These are phyloP conservation scores for Acanthisitta chloris DNA, from an alignment of 2,113 vertebrate genomes.

Conservation along the genomic window DNA sequence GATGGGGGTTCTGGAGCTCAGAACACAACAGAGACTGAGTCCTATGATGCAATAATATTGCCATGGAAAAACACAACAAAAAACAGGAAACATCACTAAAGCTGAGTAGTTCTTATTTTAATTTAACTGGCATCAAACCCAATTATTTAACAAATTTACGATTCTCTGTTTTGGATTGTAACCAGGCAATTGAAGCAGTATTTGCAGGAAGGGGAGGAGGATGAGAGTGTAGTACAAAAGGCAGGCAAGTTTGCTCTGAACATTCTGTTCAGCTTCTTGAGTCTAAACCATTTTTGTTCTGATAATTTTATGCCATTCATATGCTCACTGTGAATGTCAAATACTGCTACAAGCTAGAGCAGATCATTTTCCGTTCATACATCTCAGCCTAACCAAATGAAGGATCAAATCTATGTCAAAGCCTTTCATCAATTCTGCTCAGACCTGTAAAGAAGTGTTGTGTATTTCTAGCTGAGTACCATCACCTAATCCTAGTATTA, in stretches of 20 bases:
- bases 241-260: not conserved
- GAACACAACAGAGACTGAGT: not conserved
- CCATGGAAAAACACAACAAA: not conserved
- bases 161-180: not conserved
- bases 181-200: not conserved
- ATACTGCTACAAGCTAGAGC: not conserved
- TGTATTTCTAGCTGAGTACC: not conserved
- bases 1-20: rapidly evolving
- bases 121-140: not conserved
- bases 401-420: not conserved
- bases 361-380: not conserved
- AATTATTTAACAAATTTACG: not conserved
- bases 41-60: not conserved
- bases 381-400: not conserved
- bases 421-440: rapidly evolving
- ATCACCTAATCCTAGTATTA: not conserved
- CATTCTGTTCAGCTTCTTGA: not conserved
- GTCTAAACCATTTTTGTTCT: not conserved
- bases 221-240: not conserved
- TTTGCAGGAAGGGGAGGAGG: not conserved
- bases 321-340: not conserved
- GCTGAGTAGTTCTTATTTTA: not conserved
- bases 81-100: not conserved
- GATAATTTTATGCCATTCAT: not conserved
- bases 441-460: not conserved